These are phyloP conservation scores for Montifringilla adamsi DNA, from an alignment of 2,113 vertebrate genomes.

Conservation along the genomic window DNA sequence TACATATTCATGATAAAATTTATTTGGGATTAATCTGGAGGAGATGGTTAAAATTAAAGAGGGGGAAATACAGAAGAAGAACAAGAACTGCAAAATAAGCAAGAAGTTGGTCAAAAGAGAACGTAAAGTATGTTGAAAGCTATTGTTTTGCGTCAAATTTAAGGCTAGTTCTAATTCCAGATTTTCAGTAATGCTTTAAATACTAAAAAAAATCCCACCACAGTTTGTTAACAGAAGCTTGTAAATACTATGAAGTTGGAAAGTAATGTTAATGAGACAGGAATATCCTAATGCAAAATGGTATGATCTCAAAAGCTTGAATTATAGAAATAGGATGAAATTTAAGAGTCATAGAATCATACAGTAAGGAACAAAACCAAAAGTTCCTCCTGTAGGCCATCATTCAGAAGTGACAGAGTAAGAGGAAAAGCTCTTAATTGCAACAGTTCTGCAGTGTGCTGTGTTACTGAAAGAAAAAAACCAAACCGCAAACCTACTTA, in stretches of 20 bases:
- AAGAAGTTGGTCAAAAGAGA: not conserved
- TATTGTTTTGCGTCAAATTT: not conserved
- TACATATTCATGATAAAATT: not conserved
- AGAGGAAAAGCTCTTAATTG: not conserved
- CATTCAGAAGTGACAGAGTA: not conserved
- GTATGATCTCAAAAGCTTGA: not conserved
- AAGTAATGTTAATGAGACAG: not conserved
- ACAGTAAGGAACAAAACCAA: not conserved
- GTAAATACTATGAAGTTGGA: not conserved
- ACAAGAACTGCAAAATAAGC: not conserved
- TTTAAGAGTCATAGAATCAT: not conserved
- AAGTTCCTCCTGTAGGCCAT: not conserved
- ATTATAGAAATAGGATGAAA: not conserved
- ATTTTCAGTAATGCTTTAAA: not conserved
- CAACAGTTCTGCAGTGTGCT: not conserved
- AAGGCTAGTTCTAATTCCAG: not conserved
- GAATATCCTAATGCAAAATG: not conserved
- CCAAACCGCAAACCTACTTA: not conserved
- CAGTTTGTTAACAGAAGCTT: not conserved
- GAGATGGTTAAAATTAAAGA: not conserved
- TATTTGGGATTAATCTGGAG: not conserved
- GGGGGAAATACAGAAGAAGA: not conserved
- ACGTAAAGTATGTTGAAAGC: not conserved
- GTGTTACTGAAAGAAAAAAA: not conserved
- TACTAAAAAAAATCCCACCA: rapidly evolving